Base-by-base conservation (phyloP, 2,797 vertebrate species). In the Aselliscus stoliczkanus region DNA sequence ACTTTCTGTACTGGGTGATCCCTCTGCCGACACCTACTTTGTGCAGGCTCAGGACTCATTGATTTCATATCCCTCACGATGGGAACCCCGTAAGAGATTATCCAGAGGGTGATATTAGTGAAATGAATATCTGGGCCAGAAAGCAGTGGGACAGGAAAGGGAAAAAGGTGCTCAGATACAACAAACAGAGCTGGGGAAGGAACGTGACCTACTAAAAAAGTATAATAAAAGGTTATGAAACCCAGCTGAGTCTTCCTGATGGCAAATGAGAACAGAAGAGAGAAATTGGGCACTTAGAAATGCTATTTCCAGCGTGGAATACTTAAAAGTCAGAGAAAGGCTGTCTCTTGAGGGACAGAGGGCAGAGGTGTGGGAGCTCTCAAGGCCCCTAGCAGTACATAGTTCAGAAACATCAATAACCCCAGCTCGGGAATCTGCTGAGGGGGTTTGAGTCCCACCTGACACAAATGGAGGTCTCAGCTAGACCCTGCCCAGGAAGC, bases 111-210 rank as follows among this genome's bases (percentile, higher is more conserved):
- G 67, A 34, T 17, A 52, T n/a, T 34, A 31, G 39, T 69, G 81
- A 92, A 70, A 60, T 31, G 47, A 47, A 20, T 82, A 90, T 88
- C 37, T 86, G 88, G 50, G 67, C 60, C 67, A 77, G 67, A 94
- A 93, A 91, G 25, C 76, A 44, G 42, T 56, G 21, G 39, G 54
- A 4, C 79, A 69, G 69, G 2, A 23, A 50, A 47, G 56, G 17
- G 69, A 12, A 11, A 9, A 58, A 81, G n/a, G 2, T 21, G 4
- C 2, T 7, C 5, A 31, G 70, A 44, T 12, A 12, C 77, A 7
- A 15, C 1, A 12, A 15, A 73, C 2, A 39, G 25, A 0, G 2
- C 17, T 31, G 5, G 18, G 5, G 34, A 60, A 69, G 67, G 39
- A 47, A 65, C 4, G 6, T 1, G n/a, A 64, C 60, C 84, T 37